Evolutionary conservation across 2,888 invertebrate genomes (phyloP).

Genomic region (Lasioglossum pauxillum): DNA sequence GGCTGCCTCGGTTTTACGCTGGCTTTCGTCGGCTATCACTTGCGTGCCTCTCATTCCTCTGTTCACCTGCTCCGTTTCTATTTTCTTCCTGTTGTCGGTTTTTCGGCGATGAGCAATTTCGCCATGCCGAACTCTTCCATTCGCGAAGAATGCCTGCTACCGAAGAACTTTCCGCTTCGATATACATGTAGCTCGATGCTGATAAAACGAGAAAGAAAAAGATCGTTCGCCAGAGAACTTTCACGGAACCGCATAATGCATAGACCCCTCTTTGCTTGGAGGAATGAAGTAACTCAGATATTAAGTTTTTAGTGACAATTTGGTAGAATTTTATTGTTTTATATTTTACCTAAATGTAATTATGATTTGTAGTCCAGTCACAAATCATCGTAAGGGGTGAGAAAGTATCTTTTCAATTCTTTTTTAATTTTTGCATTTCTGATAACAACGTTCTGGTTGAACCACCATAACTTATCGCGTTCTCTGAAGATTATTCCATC

Average conservation of each 20-base stretch:
- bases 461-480: too few species aligned
- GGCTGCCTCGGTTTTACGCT: conserved; percentile 8
- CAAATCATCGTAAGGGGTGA: too few species aligned
- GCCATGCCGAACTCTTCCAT: conserved; percentile 28
- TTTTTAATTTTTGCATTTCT: too few species aligned
- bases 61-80: conserved; percentile 32
- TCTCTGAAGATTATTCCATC: too few species aligned
- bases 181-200: neutral
- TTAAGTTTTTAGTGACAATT: neutral
- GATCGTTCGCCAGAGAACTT: neutral
- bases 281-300: neutral
- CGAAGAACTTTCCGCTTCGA: conserved; percentile 39
- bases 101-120: conserved; percentile 33
- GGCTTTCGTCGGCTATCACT: conserved; percentile 21
- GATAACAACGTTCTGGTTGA: too few species aligned
- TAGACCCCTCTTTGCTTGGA: neutral
- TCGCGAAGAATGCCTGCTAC: conserved; percentile 3
- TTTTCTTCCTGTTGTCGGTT: conserved; percentile 32
- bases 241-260: neutral
- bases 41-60: conserved; percentile 24
- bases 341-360: too few species aligned
- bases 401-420: too few species aligned
- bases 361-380: too few species aligned
- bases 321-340: neutral
- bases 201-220: neutral